Evolutionary conservation across 2,797 vertebrate genomes (phyloP), one percentile per base, ranked within the genome.

Genomic region (Garrulus glandarius): DNA sequence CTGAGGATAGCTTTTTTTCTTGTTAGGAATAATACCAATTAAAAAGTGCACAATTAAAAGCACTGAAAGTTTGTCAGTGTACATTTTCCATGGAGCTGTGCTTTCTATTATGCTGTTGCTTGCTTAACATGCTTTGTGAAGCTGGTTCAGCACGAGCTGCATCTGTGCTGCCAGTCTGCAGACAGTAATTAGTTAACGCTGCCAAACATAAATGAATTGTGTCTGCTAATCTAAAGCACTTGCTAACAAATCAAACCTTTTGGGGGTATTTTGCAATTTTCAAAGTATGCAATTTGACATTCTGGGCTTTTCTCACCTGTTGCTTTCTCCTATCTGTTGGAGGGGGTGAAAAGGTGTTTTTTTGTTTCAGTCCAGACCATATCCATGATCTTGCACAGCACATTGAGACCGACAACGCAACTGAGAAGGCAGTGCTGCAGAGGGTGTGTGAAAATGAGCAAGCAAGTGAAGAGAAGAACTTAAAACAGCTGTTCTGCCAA

Each of bases 21-120:
- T 87, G 96, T 93, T 79, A 75, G 93, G 96, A 97, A 98, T 97
- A 98, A 96, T 96, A 92, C 94, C 96, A 95, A 97, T 97, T 97
- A 87, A 96, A 97, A 97, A 96, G 95, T 94, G 93, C 95, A 92
- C 96, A 93, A 96, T 97, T 96, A 95, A 96, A 97, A 82, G 81
- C 84, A 36, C 76, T 80, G 93, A 76, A 97, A 98, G 96, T 98
- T 97, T 97, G 96, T 97, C 97, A 97, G 93, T 89, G 95, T 96
- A 94, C 32, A 32, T 95, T 97, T 97, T 96, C 90, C 74, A 71
- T 88, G 95, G 95, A 97, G 95, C 93, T 96, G 93, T 96, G 96
- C 93, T 91, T 91, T 93, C 86, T 91, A 36, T 93, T 82, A 59
- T 34, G 65, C 90, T 59, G 47, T 27, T 94, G 39, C 87, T 95